These are phyloP conservation scores for Tetrax tetrax DNA, from an alignment of 2,113 vertebrate genomes.

Conservation along the genomic window DNA sequence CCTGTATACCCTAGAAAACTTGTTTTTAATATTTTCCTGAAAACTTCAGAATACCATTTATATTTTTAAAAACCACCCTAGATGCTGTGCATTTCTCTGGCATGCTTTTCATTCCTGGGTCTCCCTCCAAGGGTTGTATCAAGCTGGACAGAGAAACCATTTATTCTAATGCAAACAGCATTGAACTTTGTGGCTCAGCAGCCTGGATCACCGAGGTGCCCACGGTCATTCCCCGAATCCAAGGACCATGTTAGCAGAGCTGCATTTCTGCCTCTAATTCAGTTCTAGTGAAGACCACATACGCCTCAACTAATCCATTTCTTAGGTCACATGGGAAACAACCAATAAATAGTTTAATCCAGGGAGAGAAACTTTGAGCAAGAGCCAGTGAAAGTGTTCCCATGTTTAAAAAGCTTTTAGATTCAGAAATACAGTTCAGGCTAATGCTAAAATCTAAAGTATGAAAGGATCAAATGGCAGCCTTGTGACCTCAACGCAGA, in stretches of 20 bases:
- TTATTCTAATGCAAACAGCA: not conserved
- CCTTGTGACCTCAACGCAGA: not conserved
- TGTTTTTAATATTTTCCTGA: not conserved
- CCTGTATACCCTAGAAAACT: not conserved
- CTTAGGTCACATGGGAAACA: not conserved
- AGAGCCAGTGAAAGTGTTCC: not conserved
- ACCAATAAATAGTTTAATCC: not conserved
- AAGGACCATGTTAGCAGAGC: not conserved
- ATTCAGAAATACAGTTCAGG: not conserved
- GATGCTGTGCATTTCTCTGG: not conserved
- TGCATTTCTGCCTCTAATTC: not conserved
- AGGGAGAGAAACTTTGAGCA: not conserved
- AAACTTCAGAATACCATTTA: not conserved
- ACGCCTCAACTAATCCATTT: not conserved
- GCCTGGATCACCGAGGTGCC: not conserved
- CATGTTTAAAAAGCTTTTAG: not conserved
- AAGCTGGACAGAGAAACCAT: not conserved
- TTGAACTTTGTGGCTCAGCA: not conserved
- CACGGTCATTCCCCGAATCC: not conserved
- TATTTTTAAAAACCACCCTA: not conserved
- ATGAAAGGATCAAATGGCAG: not conserved
- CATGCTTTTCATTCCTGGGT: not conserved
- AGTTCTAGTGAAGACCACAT: not conserved
- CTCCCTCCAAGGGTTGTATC: not conserved
- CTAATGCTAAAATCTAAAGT: not conserved